Conservation (phyloP, 1,140 invertebrate genomes). For the Orchesella cincta region DNA sequence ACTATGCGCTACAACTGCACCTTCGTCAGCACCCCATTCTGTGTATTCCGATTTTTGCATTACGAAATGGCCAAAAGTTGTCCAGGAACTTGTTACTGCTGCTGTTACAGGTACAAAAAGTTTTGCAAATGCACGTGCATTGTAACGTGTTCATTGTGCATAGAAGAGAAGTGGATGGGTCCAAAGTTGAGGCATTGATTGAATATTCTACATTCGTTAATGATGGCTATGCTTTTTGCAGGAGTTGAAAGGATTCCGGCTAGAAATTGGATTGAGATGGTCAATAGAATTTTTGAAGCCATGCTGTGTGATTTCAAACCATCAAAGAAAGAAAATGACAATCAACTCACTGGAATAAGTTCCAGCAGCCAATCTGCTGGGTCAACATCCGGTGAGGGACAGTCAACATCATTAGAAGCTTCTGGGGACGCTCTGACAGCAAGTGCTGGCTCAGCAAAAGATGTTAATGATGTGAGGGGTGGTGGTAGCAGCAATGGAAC, state of each 20-base stretch:
- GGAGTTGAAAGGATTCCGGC: slow-evolving; percentile 46
- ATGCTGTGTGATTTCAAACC: slow-evolving; percentile 30
- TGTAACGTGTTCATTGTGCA: too few species aligned
- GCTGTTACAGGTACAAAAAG: slow-evolving; percentile 40
- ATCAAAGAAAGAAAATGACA: slow-evolving; percentile 1
- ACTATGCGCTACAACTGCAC: neutral
- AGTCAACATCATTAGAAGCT: neutral
- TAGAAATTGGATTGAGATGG: slow-evolving; percentile 47
- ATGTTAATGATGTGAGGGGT: slow-evolving; percentile 25
- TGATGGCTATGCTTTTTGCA: slow-evolving; percentile 4
- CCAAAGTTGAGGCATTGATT: too few species aligned
- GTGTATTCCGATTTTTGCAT: slow-evolving; percentile 41
- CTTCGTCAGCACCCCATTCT: neutral
- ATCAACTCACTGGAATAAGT: neutral
- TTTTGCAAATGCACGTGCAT: too few species aligned
- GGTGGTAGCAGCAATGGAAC: neutral
- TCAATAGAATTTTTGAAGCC: slow-evolving; percentile 40
- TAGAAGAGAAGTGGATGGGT: too few species aligned
- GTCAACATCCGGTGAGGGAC: neutral
- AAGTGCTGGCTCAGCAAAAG: neutral
- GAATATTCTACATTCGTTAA: too few species aligned
- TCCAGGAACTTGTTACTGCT: slow-evolving; percentile 43
- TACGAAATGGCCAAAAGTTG: slow-evolving; percentile 42
- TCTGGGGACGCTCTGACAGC: slow-evolving; percentile 20
- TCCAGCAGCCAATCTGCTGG: neutral